phyloP scores from a whole-genome alignment of 1,140 invertebrate genomes.

The Drosophila azteca region DNA sequence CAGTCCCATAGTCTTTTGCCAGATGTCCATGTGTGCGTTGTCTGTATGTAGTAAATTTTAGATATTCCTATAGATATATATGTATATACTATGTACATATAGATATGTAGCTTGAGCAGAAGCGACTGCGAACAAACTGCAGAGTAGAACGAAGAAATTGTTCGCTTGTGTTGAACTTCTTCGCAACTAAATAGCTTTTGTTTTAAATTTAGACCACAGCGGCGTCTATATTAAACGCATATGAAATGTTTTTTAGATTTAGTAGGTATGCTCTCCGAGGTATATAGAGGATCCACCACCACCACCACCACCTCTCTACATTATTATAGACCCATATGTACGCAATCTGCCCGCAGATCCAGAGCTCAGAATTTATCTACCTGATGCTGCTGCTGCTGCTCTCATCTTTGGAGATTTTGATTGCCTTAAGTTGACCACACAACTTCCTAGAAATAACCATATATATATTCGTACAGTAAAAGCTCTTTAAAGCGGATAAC shows the following conservation, averaged over 20 bases:
- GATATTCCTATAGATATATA: conserved; percentile 45
- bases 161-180: conserved; percentile 77
- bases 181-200: conserved; percentile 83
- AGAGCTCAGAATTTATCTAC: too few species aligned
- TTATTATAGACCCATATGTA: too few species aligned
- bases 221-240: conserved; percentile 79
- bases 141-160: conserved; percentile 28
- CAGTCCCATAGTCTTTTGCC: conserved; percentile 24
- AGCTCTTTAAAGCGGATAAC: too few species aligned
- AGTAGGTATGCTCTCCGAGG: conserved; percentile 47
- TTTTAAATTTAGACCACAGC: conserved; percentile 79
- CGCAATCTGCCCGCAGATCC: too few species aligned
- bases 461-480: too few species aligned
- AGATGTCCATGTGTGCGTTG: conserved; percentile 8
- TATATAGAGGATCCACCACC: conserved; percentile 19
- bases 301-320: conserved; percentile 8
- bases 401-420: too few species aligned
- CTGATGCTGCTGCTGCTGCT: too few species aligned
- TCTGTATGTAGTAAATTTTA: conserved; percentile 71
- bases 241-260: conserved; percentile 80
- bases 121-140: conserved; percentile 11
- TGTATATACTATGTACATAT: conserved; percentile 36
- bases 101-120: conserved; percentile 28
- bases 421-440: too few species aligned
- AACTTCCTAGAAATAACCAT: too few species aligned